Evolutionary conservation across 2,797 vertebrate species (phyloP).

Genomic region (Astyanax mexicanus): DNA sequence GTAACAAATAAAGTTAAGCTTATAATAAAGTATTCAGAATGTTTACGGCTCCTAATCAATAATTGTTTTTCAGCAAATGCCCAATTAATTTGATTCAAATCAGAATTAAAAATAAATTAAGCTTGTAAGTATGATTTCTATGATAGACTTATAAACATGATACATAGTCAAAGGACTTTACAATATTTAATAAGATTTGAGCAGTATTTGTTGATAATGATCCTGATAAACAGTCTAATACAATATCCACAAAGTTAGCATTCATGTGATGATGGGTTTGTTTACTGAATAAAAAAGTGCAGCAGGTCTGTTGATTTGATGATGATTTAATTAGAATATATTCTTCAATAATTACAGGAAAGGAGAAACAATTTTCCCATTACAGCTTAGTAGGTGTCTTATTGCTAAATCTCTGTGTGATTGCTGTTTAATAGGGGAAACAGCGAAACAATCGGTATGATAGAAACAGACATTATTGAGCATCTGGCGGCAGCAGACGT

Average conservation of each 20-base stretch:
- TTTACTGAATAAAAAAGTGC: background rate
- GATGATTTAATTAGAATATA: constrained; percentile 26
- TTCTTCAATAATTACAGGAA: constrained; percentile 3
- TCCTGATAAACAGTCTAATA: background rate
- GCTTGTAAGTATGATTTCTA: too few species aligned
- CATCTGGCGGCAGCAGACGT: constrained; percentile 50
- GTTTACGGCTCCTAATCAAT: too few species aligned
- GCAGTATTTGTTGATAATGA: too few species aligned
- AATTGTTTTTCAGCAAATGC: too few species aligned
- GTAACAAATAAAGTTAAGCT: too few species aligned
- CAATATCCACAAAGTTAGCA: background rate
- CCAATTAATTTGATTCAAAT: too few species aligned
- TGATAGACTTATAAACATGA: too few species aligned
- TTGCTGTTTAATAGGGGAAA: constrained; percentile 49
- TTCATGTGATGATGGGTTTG: background rate
- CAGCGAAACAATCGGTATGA: constrained; percentile 29
- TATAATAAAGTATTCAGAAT: too few species aligned
- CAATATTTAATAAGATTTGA: too few species aligned
- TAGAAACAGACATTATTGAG: constrained; percentile 42
- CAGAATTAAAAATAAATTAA: too few species aligned
- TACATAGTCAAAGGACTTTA: too few species aligned
- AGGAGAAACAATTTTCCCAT: constrained; percentile 33
- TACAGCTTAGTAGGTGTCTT: constrained; percentile 42
- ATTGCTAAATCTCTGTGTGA: constrained; percentile 42
- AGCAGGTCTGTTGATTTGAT: constrained; percentile 19